Evolutionary conservation across 2,888 invertebrate genomes (phyloP), one percentile per base, ranked within the genome.

Genomic region (Patella caerulea): DNA sequence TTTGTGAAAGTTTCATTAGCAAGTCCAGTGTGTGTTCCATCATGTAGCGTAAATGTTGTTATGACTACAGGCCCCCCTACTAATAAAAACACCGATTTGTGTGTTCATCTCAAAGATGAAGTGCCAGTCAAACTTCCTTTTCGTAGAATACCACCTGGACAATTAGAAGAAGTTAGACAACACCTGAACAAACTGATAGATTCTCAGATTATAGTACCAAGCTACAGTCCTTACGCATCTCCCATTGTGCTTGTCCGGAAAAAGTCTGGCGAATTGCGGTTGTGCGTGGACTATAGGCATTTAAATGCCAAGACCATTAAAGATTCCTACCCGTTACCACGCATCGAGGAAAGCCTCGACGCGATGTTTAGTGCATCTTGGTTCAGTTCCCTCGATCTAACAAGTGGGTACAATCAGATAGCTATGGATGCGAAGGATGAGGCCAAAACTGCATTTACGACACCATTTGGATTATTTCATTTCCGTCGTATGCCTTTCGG

Each of bases 191-290:
- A 72, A 5, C 52, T 83, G 69, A 56, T 84, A 29, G 72, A 75
- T 1, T 29, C 69, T 11, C 71, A 72, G 2, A 71, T 84, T 14
- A 84, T 84, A 29, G n/a, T 65, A 17, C 78, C 77, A n/a, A 78
- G 78, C 59, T 70, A 59, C 7, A 77, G 78, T 59, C 81, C 82
- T 4, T 84, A 78, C 74, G 81, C 79, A 15, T 80, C 82, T 19
- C 82, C 84, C 3, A 75, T 84, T 3, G 82, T 82, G 29, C 17
- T 83, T 14, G 80, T 84, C 0, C 9, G 74, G 15, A 84, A 84
- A 73, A 84, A 82, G 59, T 78, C 79, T 69, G 83, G 81, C 17
- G 69, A 71, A 24, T 52, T 77, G 19, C 71, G 82, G 29, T 29
- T 83, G 29, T 80, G 81, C 34, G 77, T 81, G 0, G 82, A 82